Evolutionary conservation across 2,888 invertebrate species (phyloP).

Genomic region (Conomelus anceps): DNA sequence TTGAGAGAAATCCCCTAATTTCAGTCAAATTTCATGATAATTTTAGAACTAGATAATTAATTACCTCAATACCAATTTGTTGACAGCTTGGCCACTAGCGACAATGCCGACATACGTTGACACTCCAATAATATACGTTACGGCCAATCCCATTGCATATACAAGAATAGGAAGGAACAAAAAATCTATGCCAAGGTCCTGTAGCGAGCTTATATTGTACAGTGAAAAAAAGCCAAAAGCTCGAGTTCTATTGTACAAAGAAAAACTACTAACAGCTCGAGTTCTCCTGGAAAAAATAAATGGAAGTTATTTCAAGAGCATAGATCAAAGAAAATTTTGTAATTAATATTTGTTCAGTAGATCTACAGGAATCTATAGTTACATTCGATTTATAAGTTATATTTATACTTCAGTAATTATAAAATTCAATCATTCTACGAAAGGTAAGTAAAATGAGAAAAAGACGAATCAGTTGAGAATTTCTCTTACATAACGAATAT

Average conservation of each 20-base stretch:
- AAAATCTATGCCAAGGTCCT: constrained; percentile 37
- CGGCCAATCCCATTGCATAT: constrained; percentile 54
- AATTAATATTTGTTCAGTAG: too few relatives aligned
- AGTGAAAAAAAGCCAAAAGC: constrained; percentile 23
- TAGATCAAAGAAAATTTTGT: too few relatives aligned
- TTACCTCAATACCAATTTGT: constrained; percentile 59
- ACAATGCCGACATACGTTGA: constrained; percentile 51
- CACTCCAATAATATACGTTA: constrained; percentile 48
- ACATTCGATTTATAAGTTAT: too few relatives aligned
- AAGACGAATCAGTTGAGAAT: too few relatives aligned
- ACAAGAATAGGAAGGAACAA: constrained; percentile 52
- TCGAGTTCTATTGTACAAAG: not conserved
- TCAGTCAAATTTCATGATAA: not conserved
- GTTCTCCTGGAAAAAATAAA: not conserved
- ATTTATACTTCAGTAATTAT: too few relatives aligned
- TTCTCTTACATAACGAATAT: too few relatives aligned
- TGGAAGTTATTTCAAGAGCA: too few relatives aligned
- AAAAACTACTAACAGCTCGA: constrained; percentile 17
- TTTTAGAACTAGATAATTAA: not conserved
- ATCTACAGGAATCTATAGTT: too few relatives aligned
- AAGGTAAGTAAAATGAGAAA: too few relatives aligned
- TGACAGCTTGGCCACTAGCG: constrained; percentile 62
- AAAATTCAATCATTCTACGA: too few relatives aligned
- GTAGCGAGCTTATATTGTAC: constrained; percentile 30
- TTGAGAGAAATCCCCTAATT: too few relatives aligned